A percentile compares a stretch with the other conserved stretches of the same genome.
phyloP scores from a whole-genome alignment of 2,113 vertebrate genomes.

The Vireo altiloquus region DNA sequence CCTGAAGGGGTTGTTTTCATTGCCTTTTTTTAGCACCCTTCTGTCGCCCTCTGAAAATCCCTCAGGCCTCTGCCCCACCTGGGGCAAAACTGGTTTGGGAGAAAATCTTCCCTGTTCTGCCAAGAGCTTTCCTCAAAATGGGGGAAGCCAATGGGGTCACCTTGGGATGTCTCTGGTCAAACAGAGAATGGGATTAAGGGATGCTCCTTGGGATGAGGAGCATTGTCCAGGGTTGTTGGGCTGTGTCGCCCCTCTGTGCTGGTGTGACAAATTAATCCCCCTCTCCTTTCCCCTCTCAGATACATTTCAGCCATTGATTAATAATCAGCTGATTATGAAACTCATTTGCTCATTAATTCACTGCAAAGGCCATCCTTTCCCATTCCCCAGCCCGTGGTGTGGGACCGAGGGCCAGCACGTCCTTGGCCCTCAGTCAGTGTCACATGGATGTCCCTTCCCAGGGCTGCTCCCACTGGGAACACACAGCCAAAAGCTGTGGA shows the following conservation, averaged over 20 bases:
- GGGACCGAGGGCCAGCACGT: accelerated
- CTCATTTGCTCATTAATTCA: background rate
- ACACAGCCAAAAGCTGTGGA: background rate
- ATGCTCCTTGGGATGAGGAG: background rate
- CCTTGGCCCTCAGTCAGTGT: background rate
- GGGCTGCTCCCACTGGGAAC: background rate
- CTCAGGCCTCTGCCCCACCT: background rate
- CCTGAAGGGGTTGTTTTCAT: background rate
- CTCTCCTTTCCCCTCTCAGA: background rate
- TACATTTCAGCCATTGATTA: background rate
- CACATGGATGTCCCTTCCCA: accelerated
- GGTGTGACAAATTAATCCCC: background rate
- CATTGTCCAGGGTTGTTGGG: background rate
- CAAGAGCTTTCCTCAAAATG: background rate
- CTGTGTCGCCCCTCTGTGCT: background rate
- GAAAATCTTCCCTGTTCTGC: background rate
- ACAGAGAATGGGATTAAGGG: background rate
- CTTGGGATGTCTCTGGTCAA: background rate
- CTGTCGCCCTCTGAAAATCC: background rate
- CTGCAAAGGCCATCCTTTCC: background rate
- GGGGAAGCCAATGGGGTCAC: background rate
- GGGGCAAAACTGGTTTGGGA: background rate
- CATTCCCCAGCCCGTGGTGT: background rate
- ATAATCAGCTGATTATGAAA: background rate
- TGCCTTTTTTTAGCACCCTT: background rate